A percentile compares a stretch with the other conserved stretches of the same genome.
Evolutionary conservation across 2,797 vertebrate species (phyloP).

Genomic region (Coluber constrictor): DNA sequence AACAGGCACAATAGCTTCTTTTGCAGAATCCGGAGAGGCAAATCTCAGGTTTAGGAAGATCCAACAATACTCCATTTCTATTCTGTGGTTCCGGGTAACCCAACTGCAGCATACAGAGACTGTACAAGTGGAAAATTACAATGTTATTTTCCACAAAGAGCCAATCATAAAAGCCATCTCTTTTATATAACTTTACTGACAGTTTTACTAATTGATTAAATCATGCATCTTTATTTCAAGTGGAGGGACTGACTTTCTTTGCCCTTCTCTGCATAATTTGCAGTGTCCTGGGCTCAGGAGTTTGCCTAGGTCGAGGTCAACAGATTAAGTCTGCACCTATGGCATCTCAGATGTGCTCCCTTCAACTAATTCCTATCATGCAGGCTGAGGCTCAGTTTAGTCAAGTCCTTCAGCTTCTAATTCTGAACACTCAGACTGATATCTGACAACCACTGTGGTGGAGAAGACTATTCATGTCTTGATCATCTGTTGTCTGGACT

Average conservation of each 20-base stretch:
- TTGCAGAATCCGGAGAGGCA: background rate
- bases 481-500: background rate
- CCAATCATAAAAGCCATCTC: background rate
- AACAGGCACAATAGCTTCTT: background rate
- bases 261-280: background rate
- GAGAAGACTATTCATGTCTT: background rate
- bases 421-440: background rate
- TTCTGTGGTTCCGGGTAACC: background rate
- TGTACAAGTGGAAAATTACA: background rate
- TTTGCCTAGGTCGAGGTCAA: background rate
- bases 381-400: background rate
- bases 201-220: background rate
- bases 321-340: background rate
- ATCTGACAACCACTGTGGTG: background rate
- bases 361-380: background rate
- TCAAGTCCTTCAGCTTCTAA: background rate
- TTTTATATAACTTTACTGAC: background rate
- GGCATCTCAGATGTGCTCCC: background rate
- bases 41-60: background rate
- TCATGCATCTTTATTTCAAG: background rate
- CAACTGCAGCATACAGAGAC: background rate
- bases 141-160: background rate
- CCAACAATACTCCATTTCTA: background rate
- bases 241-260: background rate
- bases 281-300: background rate